These are phyloP conservation scores for Gallinago nigripennis DNA, from an alignment of 2,797 vertebrate species.

Conservation along the genomic window DNA sequence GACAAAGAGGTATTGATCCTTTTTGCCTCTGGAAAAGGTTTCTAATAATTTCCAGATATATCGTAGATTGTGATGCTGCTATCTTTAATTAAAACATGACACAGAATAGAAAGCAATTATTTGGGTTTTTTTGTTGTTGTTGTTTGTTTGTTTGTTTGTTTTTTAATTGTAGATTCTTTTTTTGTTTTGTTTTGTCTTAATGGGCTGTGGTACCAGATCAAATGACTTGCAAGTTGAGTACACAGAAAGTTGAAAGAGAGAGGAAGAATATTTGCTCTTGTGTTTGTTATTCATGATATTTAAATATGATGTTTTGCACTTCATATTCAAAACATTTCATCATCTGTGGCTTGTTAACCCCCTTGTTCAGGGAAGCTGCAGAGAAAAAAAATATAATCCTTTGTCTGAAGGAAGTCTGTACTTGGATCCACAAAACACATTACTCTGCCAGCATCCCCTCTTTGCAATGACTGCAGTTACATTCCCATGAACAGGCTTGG, in stretches of 20 bases:
- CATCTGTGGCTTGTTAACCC: background rate
- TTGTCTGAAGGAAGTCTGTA: background rate
- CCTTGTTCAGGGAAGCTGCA: background rate
- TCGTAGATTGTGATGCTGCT: slow-evolving; percentile 67
- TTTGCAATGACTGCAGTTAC: background rate
- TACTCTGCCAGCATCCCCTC: background rate
- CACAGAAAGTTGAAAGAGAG: background rate
- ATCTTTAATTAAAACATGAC: slow-evolving; percentile 81
- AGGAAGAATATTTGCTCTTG: background rate
- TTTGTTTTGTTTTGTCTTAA: slow-evolving; percentile 60
- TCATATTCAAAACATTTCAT: slow-evolving; percentile 11
- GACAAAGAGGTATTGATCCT: slow-evolving; percentile 78
- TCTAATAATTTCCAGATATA: slow-evolving; percentile 80
- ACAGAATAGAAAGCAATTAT: slow-evolving; percentile 73
- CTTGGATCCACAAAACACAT: accelerated
- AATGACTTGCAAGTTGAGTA: background rate
- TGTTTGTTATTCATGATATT: slow-evolving; percentile 42
- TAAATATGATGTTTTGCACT: slow-evolving; percentile 22
- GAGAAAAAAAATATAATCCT: background rate
- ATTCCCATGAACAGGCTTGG: background rate
- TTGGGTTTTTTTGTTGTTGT: background rate
- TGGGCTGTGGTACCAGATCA: background rate
- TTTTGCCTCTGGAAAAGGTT: slow-evolving; percentile 76
- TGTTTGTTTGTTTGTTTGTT: background rate
- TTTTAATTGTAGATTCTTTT: background rate